These are phyloP conservation scores for Protaetia brevitarsis DNA, from an alignment of 1,140 invertebrate genomes.

Conservation along the genomic window DNA sequence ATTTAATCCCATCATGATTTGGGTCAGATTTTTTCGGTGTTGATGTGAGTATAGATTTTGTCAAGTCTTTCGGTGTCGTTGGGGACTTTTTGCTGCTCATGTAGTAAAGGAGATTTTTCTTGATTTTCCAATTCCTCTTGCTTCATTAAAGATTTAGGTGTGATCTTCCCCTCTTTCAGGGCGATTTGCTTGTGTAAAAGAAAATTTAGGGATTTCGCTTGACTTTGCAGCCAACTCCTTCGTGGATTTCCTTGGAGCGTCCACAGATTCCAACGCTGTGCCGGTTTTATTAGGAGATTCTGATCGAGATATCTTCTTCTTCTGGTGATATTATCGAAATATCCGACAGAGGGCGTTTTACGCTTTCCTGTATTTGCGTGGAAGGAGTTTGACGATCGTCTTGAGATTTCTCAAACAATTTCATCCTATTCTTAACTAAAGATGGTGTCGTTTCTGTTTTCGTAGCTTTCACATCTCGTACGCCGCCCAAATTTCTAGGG, in stretches of 20 bases:
- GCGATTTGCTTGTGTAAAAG: neutral
- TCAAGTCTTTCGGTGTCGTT: too few relatives aligned
- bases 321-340: neutral
- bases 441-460: slow-evolving; percentile 18
- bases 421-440: slow-evolving; percentile 40
- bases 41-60: too few relatives aligned
- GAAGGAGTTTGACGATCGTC: neutral
- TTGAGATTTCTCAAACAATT: slow-evolving; percentile 39
- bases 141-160: neutral
- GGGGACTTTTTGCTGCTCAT: too few relatives aligned
- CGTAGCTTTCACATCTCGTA: too few relatives aligned
- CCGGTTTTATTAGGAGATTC: neutral
- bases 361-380: neutral
- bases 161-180: neutral
- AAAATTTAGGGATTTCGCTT: neutral
- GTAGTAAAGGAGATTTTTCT: too few relatives aligned
- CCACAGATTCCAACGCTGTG: neutral
- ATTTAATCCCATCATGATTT: too few relatives aligned
- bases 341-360: neutral
- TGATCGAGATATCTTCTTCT: neutral
- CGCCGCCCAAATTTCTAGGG: neutral
- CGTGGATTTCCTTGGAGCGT: neutral
- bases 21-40: too few relatives aligned
- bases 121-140: neutral
- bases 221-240: neutral